These are phyloP conservation scores for Spondyliosoma cantharus DNA, from an alignment of 2,797 vertebrate species.

Conservation along the genomic window DNA sequence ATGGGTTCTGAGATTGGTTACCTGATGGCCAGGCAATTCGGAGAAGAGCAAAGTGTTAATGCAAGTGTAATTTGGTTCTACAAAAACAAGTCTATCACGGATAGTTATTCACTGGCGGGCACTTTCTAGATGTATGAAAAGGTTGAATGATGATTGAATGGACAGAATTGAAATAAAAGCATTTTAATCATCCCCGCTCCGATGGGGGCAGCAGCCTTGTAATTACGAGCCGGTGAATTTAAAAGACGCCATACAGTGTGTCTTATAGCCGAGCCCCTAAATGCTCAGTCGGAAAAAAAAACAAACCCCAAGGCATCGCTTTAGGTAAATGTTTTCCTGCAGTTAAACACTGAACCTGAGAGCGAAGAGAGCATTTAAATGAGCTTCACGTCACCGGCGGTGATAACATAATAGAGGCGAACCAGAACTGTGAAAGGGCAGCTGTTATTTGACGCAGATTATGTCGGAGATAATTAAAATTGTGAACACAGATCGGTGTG, in stretches of 20 bases:
- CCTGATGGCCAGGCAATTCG: not conserved
- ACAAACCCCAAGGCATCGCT: conserved; percentile 4
- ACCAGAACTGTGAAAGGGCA: conserved; percentile 44
- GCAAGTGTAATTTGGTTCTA: not conserved
- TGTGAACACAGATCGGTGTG: conserved; percentile 51
- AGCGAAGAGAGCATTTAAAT: conserved; percentile 31
- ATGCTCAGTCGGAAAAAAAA: not conserved
- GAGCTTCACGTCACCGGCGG: conserved; percentile 11
- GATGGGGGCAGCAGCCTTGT: conserved; percentile 7
- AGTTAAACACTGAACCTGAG: conserved; percentile 3
- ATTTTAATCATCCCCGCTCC: not conserved
- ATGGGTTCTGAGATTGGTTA: not conserved
- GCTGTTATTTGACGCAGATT: conserved; percentile 50
- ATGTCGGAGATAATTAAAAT: conserved; percentile 57
- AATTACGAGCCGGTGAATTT: conserved; percentile 20
- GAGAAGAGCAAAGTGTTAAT: not conserved
- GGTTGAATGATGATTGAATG: not conserved
- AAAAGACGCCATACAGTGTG: not conserved
- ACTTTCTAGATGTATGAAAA: not conserved
- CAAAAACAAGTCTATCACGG: not conserved
- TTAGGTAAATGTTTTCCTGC: conserved; percentile 1
- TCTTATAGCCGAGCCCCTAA: conserved; percentile 4
- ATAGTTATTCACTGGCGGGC: not conserved
- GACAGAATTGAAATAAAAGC: not conserved
- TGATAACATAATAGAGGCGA: conserved; percentile 45